Base-by-base conservation (phyloP, 1,140 invertebrate genomes). In the Pogonomyrmex barbatus region DNA sequence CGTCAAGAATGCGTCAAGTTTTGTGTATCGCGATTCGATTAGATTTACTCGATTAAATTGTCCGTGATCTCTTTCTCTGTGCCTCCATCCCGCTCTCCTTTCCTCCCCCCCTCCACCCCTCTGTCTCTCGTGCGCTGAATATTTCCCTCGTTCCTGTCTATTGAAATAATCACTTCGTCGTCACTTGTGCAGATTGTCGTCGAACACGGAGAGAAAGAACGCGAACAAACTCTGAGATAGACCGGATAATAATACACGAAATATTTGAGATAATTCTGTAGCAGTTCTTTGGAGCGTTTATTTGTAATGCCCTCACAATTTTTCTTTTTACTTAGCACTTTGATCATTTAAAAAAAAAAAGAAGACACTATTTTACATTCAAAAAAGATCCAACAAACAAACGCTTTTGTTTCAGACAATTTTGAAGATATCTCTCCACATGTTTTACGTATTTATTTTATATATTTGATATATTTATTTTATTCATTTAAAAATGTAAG, bases 21-120 rank as follows among this genome's bases (percentile, higher is more conserved):
- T 73, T 42, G 65, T 24, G 42, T 50, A 62, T 75, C 42, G 54
- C 42, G 24, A 81, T 81, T 68, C 33, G 68, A 75, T 83, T 73
- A 60, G 33, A 75, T 75, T 75, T 83, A 73, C 73, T 83, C 30
- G 42, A n/a, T 17, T 71, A 60, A 73, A 14, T 71, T 73, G 14
- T 30, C 12, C 39, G n/a, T 30, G 33, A 62, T 63, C 45, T 47
- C 65, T 42, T 42, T 65, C 3, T 65, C 17, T 4, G 8, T n/a
- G 10, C 58, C 71, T 14, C 3, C 42, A n/a, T 68, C 42, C 47
- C 24, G 36, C 36, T 65, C 36, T n/a, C 12, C 36, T 24, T 56
- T 30, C 24, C n/a, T 58, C 54, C 30, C 24, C 9, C 24, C 30
- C 60, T 33, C 33, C 24, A 14, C 6, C 14, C 36, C 36, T 6